phyloP scores from a whole-genome alignment of 2,113 vertebrate species.

The Aegypius monachus region DNA sequence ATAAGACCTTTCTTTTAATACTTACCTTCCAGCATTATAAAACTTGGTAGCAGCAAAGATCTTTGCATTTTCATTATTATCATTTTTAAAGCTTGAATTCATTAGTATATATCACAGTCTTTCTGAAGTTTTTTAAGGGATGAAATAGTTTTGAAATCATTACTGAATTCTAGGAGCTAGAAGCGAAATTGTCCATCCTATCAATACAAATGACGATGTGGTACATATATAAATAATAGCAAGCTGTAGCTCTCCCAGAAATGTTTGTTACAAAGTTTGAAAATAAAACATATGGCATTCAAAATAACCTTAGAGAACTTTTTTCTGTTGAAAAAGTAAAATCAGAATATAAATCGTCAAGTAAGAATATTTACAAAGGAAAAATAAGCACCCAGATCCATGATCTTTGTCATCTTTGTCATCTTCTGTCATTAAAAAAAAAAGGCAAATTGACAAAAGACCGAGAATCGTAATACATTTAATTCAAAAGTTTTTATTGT shows the following conservation, averaged over 20 bases:
- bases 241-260: not conserved
- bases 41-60: not conserved
- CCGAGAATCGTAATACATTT: not conserved
- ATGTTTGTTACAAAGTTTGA: not conserved
- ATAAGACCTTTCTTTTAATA: not conserved
- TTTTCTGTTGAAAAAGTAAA: not conserved
- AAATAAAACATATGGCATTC: not conserved
- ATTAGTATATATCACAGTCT: not conserved
- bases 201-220: conserved; percentile 6
- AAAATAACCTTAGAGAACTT: not conserved
- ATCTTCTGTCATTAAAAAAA: not conserved
- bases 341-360: not conserved
- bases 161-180: not conserved
- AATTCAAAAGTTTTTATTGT: not conserved
- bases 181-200: not conserved
- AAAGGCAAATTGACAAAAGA: not conserved
- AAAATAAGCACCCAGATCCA: not conserved
- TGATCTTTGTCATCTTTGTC: not conserved
- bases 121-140: not conserved
- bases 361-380: not conserved
- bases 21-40: not conserved
- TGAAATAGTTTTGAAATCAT: not conserved
- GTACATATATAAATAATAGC: not conserved
- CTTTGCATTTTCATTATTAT: not conserved
- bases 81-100: not conserved